phyloP scores from a whole-genome alignment of 1,140 invertebrate genomes.

The Brachionus koreanus region DNA sequence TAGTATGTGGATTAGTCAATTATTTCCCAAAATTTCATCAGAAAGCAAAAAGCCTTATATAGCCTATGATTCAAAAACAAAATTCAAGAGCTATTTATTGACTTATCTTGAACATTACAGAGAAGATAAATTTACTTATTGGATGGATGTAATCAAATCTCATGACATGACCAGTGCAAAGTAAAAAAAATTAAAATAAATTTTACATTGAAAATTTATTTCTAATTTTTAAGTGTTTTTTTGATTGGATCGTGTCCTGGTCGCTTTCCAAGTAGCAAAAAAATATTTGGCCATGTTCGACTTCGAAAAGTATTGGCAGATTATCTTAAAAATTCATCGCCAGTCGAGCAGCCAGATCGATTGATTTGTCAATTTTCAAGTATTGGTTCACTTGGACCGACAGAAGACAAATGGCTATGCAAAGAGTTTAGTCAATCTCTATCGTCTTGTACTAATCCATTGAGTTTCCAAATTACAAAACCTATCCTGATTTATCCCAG shows the following conservation, averaged over 20 bases:
- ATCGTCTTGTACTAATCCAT: constrained; percentile 46
- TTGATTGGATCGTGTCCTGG: constrained; percentile 79
- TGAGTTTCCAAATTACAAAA: constrained; percentile 19
- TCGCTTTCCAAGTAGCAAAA: constrained; percentile 62
- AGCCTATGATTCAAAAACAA: constrained; percentile 72
- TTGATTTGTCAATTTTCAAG: constrained; percentile 81
- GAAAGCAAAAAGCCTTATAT: constrained; percentile 30
- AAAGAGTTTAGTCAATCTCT: constrained; percentile 65
- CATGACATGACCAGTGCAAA: constrained; percentile 69
- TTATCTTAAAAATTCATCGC: constrained; percentile 52
- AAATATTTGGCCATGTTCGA: constrained; percentile 69
- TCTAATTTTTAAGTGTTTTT: constrained; percentile 66
- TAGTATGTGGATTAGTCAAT: constrained; percentile 79
- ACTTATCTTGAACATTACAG: constrained; percentile 75
- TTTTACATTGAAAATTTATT: constrained; percentile 40
- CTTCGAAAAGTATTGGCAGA: constrained; percentile 60
- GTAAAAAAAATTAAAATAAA: constrained; percentile 58
- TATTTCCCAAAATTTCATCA: constrained; percentile 61
- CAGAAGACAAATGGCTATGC: constrained; percentile 67
- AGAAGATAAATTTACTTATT: constrained; percentile 66
- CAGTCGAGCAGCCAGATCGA: constrained; percentile 52
- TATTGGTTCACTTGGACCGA: constrained; percentile 76
- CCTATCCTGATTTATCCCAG: constrained; percentile 66
- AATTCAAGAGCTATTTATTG: constrained; percentile 79
- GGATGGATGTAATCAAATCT: constrained; percentile 64